Percentiles rank a stretch among this genome's conserved stretches.
phyloP scores from a whole-genome alignment of 2,797 vertebrate species.

The Crypturellus tataupa region DNA sequence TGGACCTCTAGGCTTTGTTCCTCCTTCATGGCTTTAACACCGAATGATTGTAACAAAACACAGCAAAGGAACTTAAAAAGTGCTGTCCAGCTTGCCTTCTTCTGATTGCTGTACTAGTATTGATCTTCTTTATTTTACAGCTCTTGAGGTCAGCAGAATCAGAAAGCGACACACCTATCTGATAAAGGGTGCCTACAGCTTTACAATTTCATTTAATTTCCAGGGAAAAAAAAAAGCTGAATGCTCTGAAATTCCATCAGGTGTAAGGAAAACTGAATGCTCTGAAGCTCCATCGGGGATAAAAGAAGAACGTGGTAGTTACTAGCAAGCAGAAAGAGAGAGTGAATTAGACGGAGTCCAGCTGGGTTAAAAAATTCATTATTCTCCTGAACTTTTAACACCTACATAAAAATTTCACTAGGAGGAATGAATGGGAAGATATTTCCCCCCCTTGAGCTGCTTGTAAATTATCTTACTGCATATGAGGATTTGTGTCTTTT shows the following conservation, averaged over 20 bases:
- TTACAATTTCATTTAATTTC: neutral
- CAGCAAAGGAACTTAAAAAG: neutral
- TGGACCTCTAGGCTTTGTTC: neutral
- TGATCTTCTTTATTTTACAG: neutral
- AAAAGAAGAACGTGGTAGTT: neutral
- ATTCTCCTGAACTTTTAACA: neutral
- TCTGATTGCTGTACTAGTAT: neutral
- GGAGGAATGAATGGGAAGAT: neutral
- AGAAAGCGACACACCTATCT: neutral
- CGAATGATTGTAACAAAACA: neutral
- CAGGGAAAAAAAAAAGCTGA: neutral
- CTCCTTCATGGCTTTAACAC: neutral
- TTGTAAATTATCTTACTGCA: neutral
- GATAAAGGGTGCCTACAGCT: neutral
- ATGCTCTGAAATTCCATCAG: neutral
- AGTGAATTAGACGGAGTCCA: neutral
- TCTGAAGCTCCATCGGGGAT: neutral
- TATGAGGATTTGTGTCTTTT: neutral
- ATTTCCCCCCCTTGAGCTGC: neutral
- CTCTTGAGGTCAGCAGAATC: neutral
- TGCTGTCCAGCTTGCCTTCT: neutral
- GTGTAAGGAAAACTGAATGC: neutral
- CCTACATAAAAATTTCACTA: neutral
- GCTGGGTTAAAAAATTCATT: neutral
- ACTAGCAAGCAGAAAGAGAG: neutral